These are phyloP conservation scores for Agrotis exclamationis DNA, from an alignment of 2,888 invertebrate genomes.

Conservation along the genomic window DNA sequence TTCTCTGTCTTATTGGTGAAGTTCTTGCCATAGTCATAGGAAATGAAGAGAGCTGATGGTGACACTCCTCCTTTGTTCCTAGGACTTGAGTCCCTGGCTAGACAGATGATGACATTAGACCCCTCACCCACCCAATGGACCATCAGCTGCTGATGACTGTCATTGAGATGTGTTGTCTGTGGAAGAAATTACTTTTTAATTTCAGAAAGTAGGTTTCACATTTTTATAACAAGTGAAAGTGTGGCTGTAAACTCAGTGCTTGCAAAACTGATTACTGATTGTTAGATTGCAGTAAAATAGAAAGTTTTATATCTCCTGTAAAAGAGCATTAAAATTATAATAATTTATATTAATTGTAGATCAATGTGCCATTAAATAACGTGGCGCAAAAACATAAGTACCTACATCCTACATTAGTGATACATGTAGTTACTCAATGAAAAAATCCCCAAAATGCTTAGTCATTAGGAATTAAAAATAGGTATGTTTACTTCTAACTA, in stretches of 20 bases:
- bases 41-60: conserved; percentile 96
- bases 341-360: neutral
- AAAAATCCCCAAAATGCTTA: conserved; percentile 37
- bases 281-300: conserved; percentile 29
- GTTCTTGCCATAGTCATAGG: conserved; percentile 96
- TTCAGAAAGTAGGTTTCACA: conserved; percentile 25
- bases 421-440: neutral
- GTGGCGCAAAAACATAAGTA: conserved; percentile 2
- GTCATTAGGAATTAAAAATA: conserved; percentile 48
- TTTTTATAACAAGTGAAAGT: conserved; percentile 49
- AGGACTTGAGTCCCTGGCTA: conserved; percentile 94
- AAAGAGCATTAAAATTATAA: neutral
- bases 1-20: conserved; percentile 94
- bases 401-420: neutral
- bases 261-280: conserved; percentile 17
- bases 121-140: conserved; percentile 98
- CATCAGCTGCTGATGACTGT: conserved; percentile 97
- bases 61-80: conserved; percentile 90
- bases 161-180: conserved; percentile 95
- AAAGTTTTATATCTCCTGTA: conserved; percentile 17
- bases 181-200: conserved; percentile 43
- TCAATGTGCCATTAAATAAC: neutral
- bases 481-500: conserved; percentile 34
- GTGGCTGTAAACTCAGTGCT: conserved; percentile 19
- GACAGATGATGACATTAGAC: conserved; percentile 96